phyloP scores from a whole-genome alignment of 2,888 invertebrate genomes.

The Nesidiocoris tenuis region DNA sequence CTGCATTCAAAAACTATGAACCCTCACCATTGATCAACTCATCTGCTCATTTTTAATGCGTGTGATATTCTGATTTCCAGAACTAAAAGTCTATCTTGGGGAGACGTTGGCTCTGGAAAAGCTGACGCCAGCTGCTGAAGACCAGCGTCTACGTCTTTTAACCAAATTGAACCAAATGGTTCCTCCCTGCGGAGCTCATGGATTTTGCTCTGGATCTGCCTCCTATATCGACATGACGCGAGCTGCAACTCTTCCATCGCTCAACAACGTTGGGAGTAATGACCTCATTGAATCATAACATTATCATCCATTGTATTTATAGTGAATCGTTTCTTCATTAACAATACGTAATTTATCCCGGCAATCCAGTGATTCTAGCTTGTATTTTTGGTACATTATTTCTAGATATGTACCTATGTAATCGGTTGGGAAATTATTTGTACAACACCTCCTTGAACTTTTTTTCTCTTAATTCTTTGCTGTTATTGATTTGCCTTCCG shows the following conservation, averaged over 20 bases:
- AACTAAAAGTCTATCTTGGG: conserved; percentile 48
- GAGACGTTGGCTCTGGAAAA: conserved; percentile 48
- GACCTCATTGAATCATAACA: too few species aligned
- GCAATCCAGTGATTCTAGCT: too few species aligned
- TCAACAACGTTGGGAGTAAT: conserved; percentile 41
- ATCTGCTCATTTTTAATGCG: too few species aligned
- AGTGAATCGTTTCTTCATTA: too few species aligned
- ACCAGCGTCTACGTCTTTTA: conserved; percentile 47
- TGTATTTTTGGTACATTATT: too few species aligned
- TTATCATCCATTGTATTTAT: too few species aligned
- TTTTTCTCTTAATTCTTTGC: not conserved
- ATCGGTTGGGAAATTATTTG: too few species aligned
- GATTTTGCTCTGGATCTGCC: conserved; percentile 13
- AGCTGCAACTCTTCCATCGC: conserved; percentile 44
- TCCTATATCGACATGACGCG: conserved; percentile 51
- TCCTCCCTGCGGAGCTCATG: conserved; percentile 6
- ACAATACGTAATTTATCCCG: too few species aligned
- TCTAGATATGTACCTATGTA: too few species aligned
- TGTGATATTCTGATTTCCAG: conserved; percentile 47
- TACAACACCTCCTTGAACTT: not conserved
- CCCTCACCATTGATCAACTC: too few species aligned
- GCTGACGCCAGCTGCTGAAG: conserved; percentile 47
- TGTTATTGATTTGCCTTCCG: too few species aligned
- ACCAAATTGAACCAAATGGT: conserved; percentile 40
- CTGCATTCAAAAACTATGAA: too few species aligned